phyloP scores from a whole-genome alignment of 2,113 vertebrate species.

The Alectura lathami region DNA sequence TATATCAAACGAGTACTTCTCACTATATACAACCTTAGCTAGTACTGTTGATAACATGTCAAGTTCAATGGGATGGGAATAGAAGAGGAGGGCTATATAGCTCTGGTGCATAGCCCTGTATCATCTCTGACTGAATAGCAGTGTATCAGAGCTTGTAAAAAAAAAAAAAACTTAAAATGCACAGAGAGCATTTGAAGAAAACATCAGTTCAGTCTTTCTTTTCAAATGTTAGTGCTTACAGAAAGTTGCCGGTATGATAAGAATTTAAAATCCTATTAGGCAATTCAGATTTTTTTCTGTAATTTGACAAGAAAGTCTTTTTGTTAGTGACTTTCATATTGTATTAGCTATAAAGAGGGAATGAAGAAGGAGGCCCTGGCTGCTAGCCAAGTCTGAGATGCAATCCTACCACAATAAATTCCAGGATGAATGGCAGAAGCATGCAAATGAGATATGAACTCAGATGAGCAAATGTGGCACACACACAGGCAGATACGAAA shows the following conservation, averaged over 20 bases:
- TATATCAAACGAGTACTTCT: background rate
- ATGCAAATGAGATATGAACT: constrained; percentile 19
- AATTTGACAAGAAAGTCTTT: constrained; percentile 67
- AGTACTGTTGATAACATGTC: background rate
- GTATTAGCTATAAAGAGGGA: constrained; percentile 44
- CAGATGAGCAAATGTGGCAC: background rate
- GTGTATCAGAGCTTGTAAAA: background rate
- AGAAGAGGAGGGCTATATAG: background rate
- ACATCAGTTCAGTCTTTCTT: constrained; percentile 29
- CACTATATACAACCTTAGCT: background rate
- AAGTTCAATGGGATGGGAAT: background rate
- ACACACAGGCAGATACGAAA: background rate
- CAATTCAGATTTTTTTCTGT: constrained; percentile 37
- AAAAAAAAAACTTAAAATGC: background rate
- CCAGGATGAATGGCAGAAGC: constrained; percentile 17
- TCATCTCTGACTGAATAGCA: background rate
- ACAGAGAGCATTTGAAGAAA: constrained; percentile 7
- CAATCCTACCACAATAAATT: constrained; percentile 25
- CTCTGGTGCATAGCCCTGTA: background rate
- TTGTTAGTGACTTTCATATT: constrained; percentile 65
- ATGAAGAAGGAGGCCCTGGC: constrained; percentile 33
- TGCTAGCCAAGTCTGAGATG: constrained; percentile 21
- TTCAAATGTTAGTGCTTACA: constrained; percentile 43
- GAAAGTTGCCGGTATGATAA: constrained; percentile 56
- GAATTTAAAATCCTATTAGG: constrained; percentile 67